Base-by-base conservation (phyloP, 2,888 invertebrate species). In the Dysmachus trigonus region DNA sequence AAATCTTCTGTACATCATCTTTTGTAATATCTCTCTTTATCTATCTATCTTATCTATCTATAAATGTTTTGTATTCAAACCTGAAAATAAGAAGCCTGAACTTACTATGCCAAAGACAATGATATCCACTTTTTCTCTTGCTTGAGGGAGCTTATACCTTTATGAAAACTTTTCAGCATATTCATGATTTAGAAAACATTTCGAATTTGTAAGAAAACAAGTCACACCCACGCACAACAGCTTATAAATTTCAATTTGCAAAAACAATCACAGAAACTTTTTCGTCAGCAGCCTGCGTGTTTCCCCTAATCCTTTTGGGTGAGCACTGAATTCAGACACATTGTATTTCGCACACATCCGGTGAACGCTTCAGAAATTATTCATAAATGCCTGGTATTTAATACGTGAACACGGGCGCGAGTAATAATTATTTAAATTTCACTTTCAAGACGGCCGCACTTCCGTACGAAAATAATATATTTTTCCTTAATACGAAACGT, bases 341-440 rank as follows among this genome's bases (percentile, higher is more conserved):
- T 13, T 41, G 41, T 41, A 41, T 62, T 62, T 62, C 27, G 13
- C 62, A 62, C 27, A 62, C 62, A 62, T 62, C 62, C 62, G 62
- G 27, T 62, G 62, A 62, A 62, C 62, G 27, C 27, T 62, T 62
- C 62, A 62, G 10, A 62, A 62, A 62, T 27, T 27, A 62, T 22
- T 62, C 62, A 62, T 18, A 73, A n/a, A 73, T 73, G 15, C 73
- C 31, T 33, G 33, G 33, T 10, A 62, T 62, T n/a, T 62, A 62
- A 22, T 10, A 62, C n/a, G 22, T 6, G 2, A 62, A 10, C 18
- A 18, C 62, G 22, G 22, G 73, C 31, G 33, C 15, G 27, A 33
- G 73, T n/a, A 77, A n/a, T 27, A 62, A 62, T 62, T 62, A 62
- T 62, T 62, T 62, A 38, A 47, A 77, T 77, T 77, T 77, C 77